phyloP scores from a whole-genome alignment of 2,113 vertebrate species.

The Poeciliopsis occidentalis region DNA sequence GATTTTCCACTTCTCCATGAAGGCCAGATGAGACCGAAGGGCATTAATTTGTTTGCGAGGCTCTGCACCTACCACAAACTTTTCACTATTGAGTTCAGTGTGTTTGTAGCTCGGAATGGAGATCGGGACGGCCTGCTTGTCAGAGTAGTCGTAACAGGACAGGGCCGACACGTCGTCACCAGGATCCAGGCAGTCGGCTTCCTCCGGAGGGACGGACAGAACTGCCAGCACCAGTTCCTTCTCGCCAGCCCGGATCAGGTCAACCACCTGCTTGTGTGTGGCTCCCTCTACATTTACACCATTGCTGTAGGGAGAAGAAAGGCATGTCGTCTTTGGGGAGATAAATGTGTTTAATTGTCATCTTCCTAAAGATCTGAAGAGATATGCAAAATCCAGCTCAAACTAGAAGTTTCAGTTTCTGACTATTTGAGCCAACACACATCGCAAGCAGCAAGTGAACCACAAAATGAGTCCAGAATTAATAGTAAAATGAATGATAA shows the following conservation, averaged over 20 bases:
- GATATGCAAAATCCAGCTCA: background rate
- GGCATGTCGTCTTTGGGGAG: background rate
- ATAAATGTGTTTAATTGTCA: no score
- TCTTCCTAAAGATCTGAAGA: no score
- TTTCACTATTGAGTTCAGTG: conserved; percentile 93
- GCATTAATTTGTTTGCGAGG: no score
- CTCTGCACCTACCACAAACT: conserved; percentile 90
- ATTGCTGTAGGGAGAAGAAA: conserved; percentile 78
- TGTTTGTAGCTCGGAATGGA: conserved; percentile 97
- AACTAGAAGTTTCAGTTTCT: background rate
- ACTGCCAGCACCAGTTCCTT: conserved; percentile 91
- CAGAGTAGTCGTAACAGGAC: conserved; percentile 93
- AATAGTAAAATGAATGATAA: background rate
- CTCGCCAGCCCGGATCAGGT: conserved; percentile 94
- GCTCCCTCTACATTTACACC: conserved; percentile 94
- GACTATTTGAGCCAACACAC: background rate
- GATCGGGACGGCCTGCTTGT: conserved; percentile 97
- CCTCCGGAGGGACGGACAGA: conserved; percentile 91
- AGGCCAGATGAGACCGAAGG: no score
- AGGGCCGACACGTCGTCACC: conserved; percentile 88
- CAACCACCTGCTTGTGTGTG: conserved; percentile 98
- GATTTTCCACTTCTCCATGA: background rate
- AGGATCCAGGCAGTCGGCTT: conserved; percentile 90
- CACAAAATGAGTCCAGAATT: background rate
- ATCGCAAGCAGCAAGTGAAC: background rate